Percentiles rank a stretch among this genome's conserved stretches.
phyloP scores from a whole-genome alignment of 30 jellyfish, hydroid and myxozoan genomes.

The Pseudorhiza aurosa region DNA sequence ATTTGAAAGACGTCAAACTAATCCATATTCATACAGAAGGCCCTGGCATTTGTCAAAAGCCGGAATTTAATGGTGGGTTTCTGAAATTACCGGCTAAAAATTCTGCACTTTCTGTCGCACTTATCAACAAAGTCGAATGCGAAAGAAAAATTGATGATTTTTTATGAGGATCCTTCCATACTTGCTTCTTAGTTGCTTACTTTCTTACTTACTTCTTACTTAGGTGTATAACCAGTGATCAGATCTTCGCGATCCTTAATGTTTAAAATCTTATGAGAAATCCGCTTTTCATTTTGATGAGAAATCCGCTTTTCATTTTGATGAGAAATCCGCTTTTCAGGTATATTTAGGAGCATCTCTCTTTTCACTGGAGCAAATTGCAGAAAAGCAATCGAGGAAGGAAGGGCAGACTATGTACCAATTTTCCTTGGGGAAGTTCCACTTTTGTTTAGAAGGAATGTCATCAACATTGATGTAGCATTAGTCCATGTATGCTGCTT shows the following conservation, averaged over 20 bases:
- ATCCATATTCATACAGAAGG: conserved; percentile 88
- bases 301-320: background rate
- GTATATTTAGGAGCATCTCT: conserved; percentile 67
- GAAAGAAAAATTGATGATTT: too few relatives aligned
- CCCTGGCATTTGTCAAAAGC: conserved; percentile 75
- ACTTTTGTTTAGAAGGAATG: conserved; percentile 65
- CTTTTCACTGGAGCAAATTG: conserved; percentile 86
- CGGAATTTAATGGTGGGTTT: conserved; percentile 63
- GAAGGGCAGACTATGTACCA: conserved; percentile 87
- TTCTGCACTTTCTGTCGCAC: too few relatives aligned
- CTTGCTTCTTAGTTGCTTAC: too few relatives aligned
- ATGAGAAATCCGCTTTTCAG: too few relatives aligned
- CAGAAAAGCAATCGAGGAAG: conserved; percentile 82
- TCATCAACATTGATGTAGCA: conserved; percentile 71
- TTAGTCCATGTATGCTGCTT: conserved; percentile 70
- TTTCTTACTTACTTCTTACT: too few relatives aligned
- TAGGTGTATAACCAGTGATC: too few relatives aligned
- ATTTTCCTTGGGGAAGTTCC: conserved; percentile 83
- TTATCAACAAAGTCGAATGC: too few relatives aligned
- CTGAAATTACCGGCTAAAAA: too few relatives aligned
- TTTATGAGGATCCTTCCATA: too few relatives aligned
- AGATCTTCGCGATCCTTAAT: too few relatives aligned
- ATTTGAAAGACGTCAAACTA: conserved; percentile 58
- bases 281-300: background rate
- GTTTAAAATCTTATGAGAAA: too few relatives aligned